A percentile compares a stretch with the other conserved stretches of the same genome.
phyloP scores from a whole-genome alignment of 2,888 invertebrate genomes.

The Hirtodrosophila trivittata region DNA sequence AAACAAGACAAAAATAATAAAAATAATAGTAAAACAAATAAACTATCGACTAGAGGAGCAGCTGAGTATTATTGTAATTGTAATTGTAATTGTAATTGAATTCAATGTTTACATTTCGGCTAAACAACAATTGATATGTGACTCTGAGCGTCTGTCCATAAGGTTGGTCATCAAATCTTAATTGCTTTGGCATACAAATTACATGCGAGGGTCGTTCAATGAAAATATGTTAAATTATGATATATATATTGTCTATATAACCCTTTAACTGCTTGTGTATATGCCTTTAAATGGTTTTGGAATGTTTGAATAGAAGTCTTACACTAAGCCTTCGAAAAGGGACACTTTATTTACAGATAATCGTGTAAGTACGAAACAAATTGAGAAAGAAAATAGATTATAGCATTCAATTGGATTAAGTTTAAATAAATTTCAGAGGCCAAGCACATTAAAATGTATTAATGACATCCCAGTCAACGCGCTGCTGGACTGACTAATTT shows the following conservation, averaged over 20 bases:
- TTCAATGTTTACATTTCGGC: slow-evolving; percentile 34
- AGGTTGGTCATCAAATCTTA: slow-evolving; percentile 53
- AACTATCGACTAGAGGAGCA: too few relatives aligned
- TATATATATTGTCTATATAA: slow-evolving; percentile 2
- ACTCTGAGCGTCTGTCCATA: slow-evolving; percentile 23
- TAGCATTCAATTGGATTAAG: too few relatives aligned
- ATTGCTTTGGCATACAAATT: slow-evolving; percentile 38
- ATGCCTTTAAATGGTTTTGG: too few relatives aligned
- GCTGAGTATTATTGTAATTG: slow-evolving; percentile 3
- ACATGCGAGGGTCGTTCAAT: slow-evolving; percentile 24
- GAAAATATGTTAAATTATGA: too few relatives aligned
- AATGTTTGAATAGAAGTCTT: too few relatives aligned
- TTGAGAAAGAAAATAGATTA: too few relatives aligned
- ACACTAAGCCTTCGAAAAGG: too few relatives aligned
- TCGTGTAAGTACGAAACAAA: too few relatives aligned
- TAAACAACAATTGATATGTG: slow-evolving; percentile 46
- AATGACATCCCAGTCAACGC: slow-evolving; percentile 7
- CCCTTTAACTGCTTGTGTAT: neutral
- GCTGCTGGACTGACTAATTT: slow-evolving; percentile 31
- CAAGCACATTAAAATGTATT: slow-evolving; percentile 3
- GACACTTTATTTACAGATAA: too few relatives aligned
- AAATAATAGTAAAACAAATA: slow-evolving; percentile 17
- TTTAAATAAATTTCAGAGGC: too few relatives aligned
- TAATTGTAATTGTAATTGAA: slow-evolving; percentile 26
- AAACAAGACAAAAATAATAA: slow-evolving; percentile 16